These are phyloP conservation scores for Aldabrachelys gigantea DNA, from an alignment of 2,113 vertebrate species.

Conservation along the genomic window DNA sequence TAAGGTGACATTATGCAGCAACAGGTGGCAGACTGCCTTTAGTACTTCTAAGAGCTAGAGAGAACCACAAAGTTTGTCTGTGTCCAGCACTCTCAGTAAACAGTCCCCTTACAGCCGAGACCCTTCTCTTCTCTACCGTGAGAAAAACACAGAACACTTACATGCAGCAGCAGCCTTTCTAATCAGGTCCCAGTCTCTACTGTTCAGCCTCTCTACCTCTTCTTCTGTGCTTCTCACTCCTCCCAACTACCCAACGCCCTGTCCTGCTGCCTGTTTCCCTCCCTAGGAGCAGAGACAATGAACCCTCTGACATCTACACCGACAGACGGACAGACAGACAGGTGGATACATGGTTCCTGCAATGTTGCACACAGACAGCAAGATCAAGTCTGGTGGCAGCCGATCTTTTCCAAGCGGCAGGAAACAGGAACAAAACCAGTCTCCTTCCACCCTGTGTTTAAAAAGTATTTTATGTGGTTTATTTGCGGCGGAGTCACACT, in stretches of 20 bases:
- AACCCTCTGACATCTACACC: neutral
- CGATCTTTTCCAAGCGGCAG: rapidly evolving
- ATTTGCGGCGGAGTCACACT: neutral
- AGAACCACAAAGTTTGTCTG: neutral
- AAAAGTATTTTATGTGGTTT: neutral
- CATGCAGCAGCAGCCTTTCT: neutral
- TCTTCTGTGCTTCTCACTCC: neutral
- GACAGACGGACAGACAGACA: conserved; percentile 32
- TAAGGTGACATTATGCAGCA: neutral
- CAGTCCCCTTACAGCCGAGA: rapidly evolving
- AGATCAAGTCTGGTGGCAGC: neutral
- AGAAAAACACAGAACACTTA: neutral
- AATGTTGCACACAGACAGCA: rapidly evolving
- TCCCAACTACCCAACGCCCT: neutral
- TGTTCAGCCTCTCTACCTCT: rapidly evolving
- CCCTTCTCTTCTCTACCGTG: neutral
- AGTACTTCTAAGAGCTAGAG: neutral
- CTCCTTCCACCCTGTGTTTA: neutral
- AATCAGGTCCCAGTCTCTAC: neutral
- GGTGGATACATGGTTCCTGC: neutral
- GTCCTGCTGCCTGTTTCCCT: neutral
- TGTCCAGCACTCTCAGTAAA: neutral
- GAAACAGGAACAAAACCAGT: neutral
- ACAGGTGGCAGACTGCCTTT: neutral
- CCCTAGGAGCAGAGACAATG: neutral